These are phyloP conservation scores for Scaptomyza tumidula DNA, from an alignment of 2,888 invertebrate species.

Conservation along the genomic window DNA sequence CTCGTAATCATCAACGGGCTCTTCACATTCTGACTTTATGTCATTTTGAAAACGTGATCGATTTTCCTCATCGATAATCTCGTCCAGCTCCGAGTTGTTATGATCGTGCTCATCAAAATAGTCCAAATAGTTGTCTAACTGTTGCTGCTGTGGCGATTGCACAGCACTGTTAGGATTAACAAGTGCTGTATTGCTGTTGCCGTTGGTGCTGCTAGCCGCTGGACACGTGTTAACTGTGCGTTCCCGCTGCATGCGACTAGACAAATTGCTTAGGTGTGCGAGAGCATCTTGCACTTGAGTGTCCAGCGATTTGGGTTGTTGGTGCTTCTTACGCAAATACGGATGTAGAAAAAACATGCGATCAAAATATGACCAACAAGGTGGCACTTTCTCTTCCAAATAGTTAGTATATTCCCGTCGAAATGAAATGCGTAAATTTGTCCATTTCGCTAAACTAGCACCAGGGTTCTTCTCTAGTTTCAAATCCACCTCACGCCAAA, in stretches of 20 bases:
- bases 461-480: slow-evolving; percentile 83
- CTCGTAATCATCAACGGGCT: slow-evolving; percentile 73
- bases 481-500: slow-evolving; percentile 83
- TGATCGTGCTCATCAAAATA: slow-evolving; percentile 81
- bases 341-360: slow-evolving; percentile 83
- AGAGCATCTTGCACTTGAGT: slow-evolving; percentile 83
- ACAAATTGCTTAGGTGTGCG: slow-evolving; percentile 79
- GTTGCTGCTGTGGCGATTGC: slow-evolving; percentile 61
- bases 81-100: slow-evolving; percentile 80
- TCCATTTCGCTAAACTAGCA: slow-evolving; percentile 83
- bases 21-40: slow-evolving; percentile 82
- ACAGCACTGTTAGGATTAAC: slow-evolving; percentile 27
- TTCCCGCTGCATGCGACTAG: slow-evolving; percentile 79
- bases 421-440: slow-evolving; percentile 82
- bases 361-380: slow-evolving; percentile 83
- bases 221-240: slow-evolving; percentile 66
- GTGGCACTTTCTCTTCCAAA: slow-evolving; percentile 81
- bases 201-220: slow-evolving; percentile 40
- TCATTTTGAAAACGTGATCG: slow-evolving; percentile 68
- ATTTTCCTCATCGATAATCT: slow-evolving; percentile 81
- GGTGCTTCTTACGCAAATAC: slow-evolving; percentile 82
- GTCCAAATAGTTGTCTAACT: slow-evolving; percentile 80
- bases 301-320: slow-evolving; percentile 80
- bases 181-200: slow-evolving; percentile 26
- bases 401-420: slow-evolving; percentile 83